Percentiles rank a stretch among this genome's conserved stretches.
phyloP scores from a whole-genome alignment of 2,888 invertebrate species.

The Apotomis betuletana region DNA sequence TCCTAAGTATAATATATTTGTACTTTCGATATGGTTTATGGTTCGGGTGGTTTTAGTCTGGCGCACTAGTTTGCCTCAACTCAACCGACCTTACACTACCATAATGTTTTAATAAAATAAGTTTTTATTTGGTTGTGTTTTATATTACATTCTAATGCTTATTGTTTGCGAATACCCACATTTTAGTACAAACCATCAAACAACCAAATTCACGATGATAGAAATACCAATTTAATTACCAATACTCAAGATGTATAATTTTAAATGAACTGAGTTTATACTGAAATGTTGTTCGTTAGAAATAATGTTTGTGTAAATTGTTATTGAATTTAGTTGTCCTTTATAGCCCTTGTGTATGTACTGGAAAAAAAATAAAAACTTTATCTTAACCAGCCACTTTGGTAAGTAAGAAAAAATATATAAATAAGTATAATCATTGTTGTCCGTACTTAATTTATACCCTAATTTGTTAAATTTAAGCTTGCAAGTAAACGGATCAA shows the following conservation, averaged over 20 bases:
- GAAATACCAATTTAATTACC: background rate
- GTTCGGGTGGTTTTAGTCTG: no score
- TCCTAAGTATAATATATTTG: background rate
- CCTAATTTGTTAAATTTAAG: constrained; percentile 15
- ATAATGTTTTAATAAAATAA: background rate
- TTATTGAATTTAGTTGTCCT: constrained; percentile 6
- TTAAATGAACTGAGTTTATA: background rate
- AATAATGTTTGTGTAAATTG: background rate
- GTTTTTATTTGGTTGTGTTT: constrained; percentile 45
- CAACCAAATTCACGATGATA: background rate
- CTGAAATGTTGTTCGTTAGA: constrained; percentile 3
- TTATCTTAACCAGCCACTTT: constrained; percentile 2
- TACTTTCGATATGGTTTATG: no score
- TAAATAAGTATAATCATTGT: constrained; percentile 2
- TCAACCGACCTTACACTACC: no score
- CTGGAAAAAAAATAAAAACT: constrained; percentile 24
- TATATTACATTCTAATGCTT: constrained; percentile 47
- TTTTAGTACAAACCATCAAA: background rate
- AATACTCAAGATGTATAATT: background rate
- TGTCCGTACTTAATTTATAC: constrained; percentile 37
- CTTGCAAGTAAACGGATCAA: constrained; percentile 20
- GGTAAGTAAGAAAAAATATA: constrained; percentile 26
- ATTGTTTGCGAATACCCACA: constrained; percentile 46
- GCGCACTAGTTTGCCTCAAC: no score
- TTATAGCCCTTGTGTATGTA: background rate